A percentile compares a stretch with the other conserved stretches of the same genome.
phyloP scores from a whole-genome alignment of 1,140 invertebrate species.

The Macrobrachium rosenbergii region DNA sequence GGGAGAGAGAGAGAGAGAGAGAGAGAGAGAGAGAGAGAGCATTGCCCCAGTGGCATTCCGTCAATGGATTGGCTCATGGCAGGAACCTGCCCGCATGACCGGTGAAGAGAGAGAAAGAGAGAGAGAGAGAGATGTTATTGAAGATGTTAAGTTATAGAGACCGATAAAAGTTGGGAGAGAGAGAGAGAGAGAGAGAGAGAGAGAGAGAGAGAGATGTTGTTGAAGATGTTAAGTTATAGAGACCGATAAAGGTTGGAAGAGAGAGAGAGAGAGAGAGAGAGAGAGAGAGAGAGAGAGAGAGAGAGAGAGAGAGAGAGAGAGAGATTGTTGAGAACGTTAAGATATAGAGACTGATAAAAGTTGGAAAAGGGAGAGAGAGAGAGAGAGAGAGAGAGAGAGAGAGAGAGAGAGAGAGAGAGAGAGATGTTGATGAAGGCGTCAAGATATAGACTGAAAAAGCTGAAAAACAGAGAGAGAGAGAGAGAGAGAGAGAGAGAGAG shows the following conservation, averaged over 20 bases:
- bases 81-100: too few species aligned
- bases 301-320: not conserved
- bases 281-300: not conserved
- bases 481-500: not conserved
- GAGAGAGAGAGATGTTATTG: not conserved
- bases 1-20: too few species aligned
- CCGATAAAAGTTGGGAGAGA: not conserved
- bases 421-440: not conserved
- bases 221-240: not conserved
- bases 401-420: not conserved
- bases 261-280: not conserved
- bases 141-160: not conserved
- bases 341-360: not conserved
- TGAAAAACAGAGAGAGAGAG: not conserved
- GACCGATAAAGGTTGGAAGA: too few species aligned
- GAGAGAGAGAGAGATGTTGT: not conserved
- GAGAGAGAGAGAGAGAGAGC: too few species aligned
- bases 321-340: not conserved
- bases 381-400: not conserved
- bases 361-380: not conserved
- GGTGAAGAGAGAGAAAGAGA: not conserved
- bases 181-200: slow-evolving; percentile 1
- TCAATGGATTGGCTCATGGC: too few species aligned
- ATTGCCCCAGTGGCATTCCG: too few species aligned
- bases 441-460: not conserved